phyloP scores from a whole-genome alignment of 1,140 invertebrate genomes.

The Argopecten irradians region DNA sequence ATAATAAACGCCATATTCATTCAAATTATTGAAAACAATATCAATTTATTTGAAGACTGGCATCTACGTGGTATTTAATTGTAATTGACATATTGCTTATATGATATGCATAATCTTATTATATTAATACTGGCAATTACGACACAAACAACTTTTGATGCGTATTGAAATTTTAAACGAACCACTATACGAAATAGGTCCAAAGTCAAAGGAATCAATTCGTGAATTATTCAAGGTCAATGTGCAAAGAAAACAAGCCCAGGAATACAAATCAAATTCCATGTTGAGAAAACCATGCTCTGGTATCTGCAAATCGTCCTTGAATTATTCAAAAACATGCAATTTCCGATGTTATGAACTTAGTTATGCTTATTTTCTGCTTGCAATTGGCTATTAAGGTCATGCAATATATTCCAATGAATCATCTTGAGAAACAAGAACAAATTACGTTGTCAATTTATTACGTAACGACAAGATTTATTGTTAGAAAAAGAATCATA shows the following conservation, averaged over 20 bases:
- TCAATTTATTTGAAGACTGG: too few species aligned
- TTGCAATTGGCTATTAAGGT: not conserved
- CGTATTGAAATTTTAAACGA: too few species aligned
- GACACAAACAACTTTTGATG: too few species aligned
- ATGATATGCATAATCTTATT: too few species aligned
- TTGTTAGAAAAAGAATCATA: not conserved
- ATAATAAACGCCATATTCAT: too few species aligned
- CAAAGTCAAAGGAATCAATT: too few species aligned
- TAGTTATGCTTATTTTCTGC: not conserved
- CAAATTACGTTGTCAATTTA: not conserved
- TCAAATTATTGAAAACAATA: too few species aligned
- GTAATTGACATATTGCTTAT: too few species aligned
- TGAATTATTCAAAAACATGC: not conserved
- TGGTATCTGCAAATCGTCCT: not conserved
- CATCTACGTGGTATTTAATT: too few species aligned
- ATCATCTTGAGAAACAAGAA: not conserved
- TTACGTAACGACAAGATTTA: not conserved
- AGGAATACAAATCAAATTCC: not conserved
- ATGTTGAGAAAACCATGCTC: not conserved
- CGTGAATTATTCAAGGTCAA: not conserved
- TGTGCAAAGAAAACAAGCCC: not conserved
- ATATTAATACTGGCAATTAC: too few species aligned
- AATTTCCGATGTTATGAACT: not conserved
- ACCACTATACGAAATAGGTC: too few species aligned
- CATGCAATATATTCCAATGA: not conserved